These are phyloP conservation scores for Galaxea fascicularis DNA, from an alignment of 92 coral and sea anemone genomes.

Conservation along the genomic window DNA sequence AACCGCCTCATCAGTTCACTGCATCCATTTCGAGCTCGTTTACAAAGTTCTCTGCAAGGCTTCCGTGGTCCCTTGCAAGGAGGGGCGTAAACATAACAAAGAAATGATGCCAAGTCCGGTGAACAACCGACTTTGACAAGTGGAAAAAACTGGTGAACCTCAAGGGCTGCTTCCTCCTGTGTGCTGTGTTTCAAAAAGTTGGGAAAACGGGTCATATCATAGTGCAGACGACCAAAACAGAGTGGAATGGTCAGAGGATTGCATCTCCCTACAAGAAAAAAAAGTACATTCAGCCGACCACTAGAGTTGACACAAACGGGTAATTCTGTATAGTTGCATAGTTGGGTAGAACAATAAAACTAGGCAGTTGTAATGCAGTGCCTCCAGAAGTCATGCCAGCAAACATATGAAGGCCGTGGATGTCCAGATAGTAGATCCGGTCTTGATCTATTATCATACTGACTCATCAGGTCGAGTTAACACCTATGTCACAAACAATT, in stretches of 20 bases:
- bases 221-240: constrained; percentile 31
- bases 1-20: constrained; percentile 1
- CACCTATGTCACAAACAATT: too few relatives aligned
- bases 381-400: too few relatives aligned
- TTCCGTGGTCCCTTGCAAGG: constrained; percentile 24
- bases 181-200: constrained; percentile 49
- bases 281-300: neutral
- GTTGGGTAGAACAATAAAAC: too few relatives aligned
- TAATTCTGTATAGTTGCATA: too few relatives aligned
- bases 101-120: constrained; percentile 16
- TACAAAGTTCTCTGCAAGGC: constrained; percentile 61
- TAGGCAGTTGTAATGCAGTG: too few relatives aligned
- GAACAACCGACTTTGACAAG: constrained; percentile 44
- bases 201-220: constrained; percentile 55
- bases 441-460: too few relatives aligned
- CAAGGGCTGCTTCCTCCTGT: constrained; percentile 41
- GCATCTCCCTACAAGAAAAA: constrained; percentile 8
- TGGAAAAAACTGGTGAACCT: constrained; percentile 49
- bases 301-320: neutral
- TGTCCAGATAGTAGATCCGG: too few relatives aligned
- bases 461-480: too few relatives aligned
- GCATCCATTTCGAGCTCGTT: constrained; percentile 29
- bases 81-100: constrained; percentile 62
- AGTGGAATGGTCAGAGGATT: constrained; percentile 20
- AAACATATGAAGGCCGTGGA: too few relatives aligned